These are phyloP conservation scores for Agrotis exclamationis DNA, from an alignment of 2,888 invertebrate genomes.

Conservation along the genomic window DNA sequence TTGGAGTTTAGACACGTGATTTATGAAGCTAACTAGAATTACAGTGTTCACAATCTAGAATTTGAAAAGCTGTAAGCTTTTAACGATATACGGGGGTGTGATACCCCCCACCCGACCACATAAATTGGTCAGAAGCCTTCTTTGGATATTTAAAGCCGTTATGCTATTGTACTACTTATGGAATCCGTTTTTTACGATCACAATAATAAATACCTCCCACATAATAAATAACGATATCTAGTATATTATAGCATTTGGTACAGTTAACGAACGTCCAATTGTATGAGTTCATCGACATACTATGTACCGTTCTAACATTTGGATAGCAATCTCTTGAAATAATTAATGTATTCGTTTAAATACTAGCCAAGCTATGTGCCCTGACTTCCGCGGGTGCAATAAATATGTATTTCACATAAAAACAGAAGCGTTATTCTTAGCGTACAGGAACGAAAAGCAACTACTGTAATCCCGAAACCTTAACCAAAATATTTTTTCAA, in stretches of 20 bases:
- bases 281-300: conserved; percentile 47
- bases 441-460: too few species aligned
- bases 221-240: neutral
- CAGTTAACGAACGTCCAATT: conserved; percentile 25
- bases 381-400: neutral
- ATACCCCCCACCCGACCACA: too few species aligned
- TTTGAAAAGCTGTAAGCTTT: too few species aligned
- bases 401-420: neutral
- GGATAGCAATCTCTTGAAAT: conserved; percentile 24
- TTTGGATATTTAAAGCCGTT: neutral
- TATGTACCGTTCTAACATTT: conserved; percentile 36
- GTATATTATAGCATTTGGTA: conserved; percentile 5
- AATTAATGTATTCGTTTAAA: conserved; percentile 29
- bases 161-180: too few species aligned
- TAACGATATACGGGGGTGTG: too few species aligned
- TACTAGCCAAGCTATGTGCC: neutral
- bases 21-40: too few species aligned
- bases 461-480: too few species aligned
- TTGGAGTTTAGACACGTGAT: too few species aligned
- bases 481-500: too few species aligned
- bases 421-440: too few species aligned
- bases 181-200: neutral
- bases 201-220: neutral
- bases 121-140: neutral
- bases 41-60: too few species aligned